A percentile compares a stretch with the other conserved stretches of the same genome.
These are phyloP conservation scores for Theristus sp. DNA, from an alignment of 2,888 invertebrate species.

Conservation along the genomic window DNA sequence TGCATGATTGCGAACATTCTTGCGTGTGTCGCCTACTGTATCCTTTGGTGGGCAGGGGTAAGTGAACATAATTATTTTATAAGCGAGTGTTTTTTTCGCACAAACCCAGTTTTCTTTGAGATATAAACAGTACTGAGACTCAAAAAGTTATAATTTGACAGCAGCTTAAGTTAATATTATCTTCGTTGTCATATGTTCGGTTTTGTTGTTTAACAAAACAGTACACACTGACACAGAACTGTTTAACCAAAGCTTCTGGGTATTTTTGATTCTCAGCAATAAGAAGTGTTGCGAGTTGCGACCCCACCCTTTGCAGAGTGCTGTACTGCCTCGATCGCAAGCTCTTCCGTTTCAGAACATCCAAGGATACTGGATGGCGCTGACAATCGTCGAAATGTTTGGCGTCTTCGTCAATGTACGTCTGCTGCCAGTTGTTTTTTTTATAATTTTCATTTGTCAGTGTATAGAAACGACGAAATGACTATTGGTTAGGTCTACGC, in stretches of 20 bases:
- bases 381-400: conserved; percentile 25
- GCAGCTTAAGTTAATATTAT: no score
- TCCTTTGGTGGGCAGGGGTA: conserved; percentile 16
- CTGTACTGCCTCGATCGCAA: neutral
- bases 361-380: conserved; percentile 23
- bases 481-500: conserved; percentile 16
- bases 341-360: conserved; percentile 2
- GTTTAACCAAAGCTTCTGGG: no score
- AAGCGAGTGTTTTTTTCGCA: no score
- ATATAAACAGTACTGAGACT: no score
- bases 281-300: no score
- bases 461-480: neutral
- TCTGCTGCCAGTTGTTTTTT: neutral
- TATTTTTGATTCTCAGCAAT: no score
- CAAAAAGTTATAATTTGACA: no score
- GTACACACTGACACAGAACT: no score
- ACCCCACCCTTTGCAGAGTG: no score
- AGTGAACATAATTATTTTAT: neutral
- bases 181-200: no score
- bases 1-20: conserved; percentile 21
- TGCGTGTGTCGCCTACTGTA: conserved; percentile 23
- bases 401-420: conserved; percentile 24
- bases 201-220: no score
- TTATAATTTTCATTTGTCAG: neutral
- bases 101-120: no score